These are phyloP conservation scores for Andrena cerasifolii DNA, from an alignment of 1,140 invertebrate genomes.

Conservation along the genomic window DNA sequence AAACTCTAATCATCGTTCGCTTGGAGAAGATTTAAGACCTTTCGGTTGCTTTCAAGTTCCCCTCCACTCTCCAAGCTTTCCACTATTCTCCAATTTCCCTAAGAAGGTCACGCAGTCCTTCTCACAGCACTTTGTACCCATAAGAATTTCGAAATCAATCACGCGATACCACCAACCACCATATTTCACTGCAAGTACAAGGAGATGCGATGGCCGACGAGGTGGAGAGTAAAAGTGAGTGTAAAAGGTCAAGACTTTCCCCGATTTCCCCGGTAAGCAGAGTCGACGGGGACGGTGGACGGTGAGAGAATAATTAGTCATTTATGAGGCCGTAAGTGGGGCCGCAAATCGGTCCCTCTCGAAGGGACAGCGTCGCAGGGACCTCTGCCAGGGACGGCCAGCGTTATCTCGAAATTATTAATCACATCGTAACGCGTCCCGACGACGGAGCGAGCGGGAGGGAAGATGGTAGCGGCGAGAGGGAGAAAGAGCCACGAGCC, in stretches of 20 bases:
- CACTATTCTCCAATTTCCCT: no score
- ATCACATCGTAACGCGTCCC: constrained; percentile 76
- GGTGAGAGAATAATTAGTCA: constrained; percentile 77
- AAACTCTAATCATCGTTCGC: no score
- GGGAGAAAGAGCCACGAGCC: constrained; percentile 57
- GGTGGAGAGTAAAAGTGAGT: background rate
- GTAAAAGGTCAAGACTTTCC: background rate
- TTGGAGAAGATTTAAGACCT: no score
- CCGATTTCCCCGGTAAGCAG: background rate
- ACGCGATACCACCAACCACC: no score
- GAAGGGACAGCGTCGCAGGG: constrained; percentile 66
- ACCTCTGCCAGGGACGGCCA: constrained; percentile 62
- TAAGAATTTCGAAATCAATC: no score
- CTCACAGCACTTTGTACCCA: no score
- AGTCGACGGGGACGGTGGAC: constrained; percentile 31
- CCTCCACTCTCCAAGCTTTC: no score
- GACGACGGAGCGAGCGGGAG: constrained; percentile 63
- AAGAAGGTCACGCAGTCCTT: no score
- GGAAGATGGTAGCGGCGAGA: constrained; percentile 25
- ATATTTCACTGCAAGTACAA: no score
- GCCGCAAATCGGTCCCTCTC: constrained; percentile 75
- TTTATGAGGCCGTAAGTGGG: constrained; percentile 79
- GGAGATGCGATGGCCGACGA: no score
- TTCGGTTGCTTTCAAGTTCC: no score
- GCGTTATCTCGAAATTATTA: constrained; percentile 81